Conservation (phyloP, 2,888 invertebrate genomes). For the Epistrophe grossulariae region DNA sequence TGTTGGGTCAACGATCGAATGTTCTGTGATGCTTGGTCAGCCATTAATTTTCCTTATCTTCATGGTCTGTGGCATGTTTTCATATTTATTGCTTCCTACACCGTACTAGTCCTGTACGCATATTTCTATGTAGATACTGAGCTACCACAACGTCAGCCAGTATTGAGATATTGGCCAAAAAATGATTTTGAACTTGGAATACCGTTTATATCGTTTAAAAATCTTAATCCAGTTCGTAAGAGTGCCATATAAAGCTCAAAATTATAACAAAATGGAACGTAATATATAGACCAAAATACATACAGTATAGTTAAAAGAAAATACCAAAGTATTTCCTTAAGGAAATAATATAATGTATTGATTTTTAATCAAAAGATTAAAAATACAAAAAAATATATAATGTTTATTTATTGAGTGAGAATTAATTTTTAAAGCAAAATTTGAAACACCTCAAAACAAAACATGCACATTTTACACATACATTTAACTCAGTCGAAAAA, state of each 20-base stretch:
- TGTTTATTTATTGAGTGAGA: constrained; percentile 68
- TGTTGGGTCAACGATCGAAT: constrained; percentile 92
- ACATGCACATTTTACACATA: constrained; percentile 18
- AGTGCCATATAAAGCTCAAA: constrained; percentile 76
- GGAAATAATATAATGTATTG: background rate
- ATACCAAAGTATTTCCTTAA: constrained; percentile 27
- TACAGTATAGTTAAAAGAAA: constrained; percentile 4
- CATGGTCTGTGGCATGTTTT: constrained; percentile 93
- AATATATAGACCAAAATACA: constrained; percentile 12
- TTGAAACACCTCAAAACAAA: constrained; percentile 9
- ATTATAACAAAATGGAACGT: background rate
- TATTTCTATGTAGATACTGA: constrained; percentile 91
- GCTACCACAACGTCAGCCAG: constrained; percentile 89
- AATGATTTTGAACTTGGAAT: constrained; percentile 91
- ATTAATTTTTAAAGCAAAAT: constrained; percentile 36
- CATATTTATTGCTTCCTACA: constrained; percentile 91
- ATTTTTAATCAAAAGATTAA: background rate
- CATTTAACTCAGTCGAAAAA: constrained; percentile 15
- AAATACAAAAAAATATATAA: background rate
- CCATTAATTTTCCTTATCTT: constrained; percentile 91
- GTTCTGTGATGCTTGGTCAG: constrained; percentile 92
- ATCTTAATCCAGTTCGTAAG: constrained; percentile 85
- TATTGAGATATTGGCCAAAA: constrained; percentile 90
- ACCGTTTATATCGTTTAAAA: constrained; percentile 89
- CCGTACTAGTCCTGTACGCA: constrained; percentile 90